These are phyloP conservation scores for Cryptoprocta ferox DNA, from an alignment of 2,797 vertebrate genomes.

Conservation along the genomic window DNA sequence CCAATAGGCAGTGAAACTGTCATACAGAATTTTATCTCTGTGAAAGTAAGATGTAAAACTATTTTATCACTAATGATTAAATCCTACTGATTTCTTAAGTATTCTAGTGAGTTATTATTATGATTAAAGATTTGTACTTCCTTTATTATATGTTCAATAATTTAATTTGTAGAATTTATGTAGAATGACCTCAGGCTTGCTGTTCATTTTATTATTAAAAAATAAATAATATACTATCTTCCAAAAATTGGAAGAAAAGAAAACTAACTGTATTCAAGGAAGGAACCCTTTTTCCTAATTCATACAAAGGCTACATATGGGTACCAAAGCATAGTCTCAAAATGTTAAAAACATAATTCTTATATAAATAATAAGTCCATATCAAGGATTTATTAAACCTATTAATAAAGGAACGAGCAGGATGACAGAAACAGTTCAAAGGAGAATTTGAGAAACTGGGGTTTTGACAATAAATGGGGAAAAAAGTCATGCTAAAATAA, in stretches of 20 bases:
- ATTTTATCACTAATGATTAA: conserved; percentile 15
- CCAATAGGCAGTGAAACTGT: neutral
- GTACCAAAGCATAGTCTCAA: neutral
- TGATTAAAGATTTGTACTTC: neutral
- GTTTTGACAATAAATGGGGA: neutral
- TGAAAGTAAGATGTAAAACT: neutral
- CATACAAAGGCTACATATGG: neutral
- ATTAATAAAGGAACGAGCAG: neutral
- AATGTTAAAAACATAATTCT: conserved; percentile 38
- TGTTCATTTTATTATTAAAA: conserved; percentile 36
- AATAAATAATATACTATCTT: conserved; percentile 14
- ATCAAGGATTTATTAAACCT: neutral
- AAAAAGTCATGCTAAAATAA: neutral
- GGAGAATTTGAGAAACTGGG: conserved; percentile 1
- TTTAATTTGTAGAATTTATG: conserved; percentile 41
- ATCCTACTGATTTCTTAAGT: neutral
- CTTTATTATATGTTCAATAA: neutral
- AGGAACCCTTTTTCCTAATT: neutral
- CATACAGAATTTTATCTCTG: neutral
- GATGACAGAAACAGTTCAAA: conserved; percentile 27
- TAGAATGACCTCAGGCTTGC: neutral
- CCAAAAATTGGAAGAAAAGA: conserved; percentile 28
- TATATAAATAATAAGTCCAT: neutral
- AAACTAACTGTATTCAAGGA: neutral
- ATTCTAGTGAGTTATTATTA: neutral